These are phyloP conservation scores for Nemoura dubitans DNA, from an alignment of 2,888 invertebrate genomes.

Conservation along the genomic window DNA sequence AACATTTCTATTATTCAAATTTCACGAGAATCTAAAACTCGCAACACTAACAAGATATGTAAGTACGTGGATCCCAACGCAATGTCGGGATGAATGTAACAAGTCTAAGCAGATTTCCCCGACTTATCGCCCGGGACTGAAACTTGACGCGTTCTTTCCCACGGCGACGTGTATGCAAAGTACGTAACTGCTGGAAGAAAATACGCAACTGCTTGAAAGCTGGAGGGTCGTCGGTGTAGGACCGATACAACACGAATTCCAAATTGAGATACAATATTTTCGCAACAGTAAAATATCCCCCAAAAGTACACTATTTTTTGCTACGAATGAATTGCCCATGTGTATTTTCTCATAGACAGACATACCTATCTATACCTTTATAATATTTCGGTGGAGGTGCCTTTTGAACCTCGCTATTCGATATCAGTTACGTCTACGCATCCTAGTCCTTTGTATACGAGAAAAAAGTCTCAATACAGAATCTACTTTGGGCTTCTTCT, in stretches of 20 bases:
- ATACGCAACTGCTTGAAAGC: too few species aligned
- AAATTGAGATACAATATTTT: too few species aligned
- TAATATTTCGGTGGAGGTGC: too few species aligned
- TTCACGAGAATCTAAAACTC: background rate
- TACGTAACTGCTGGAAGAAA: too few species aligned
- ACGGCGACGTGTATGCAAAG: background rate
- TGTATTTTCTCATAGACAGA: background rate
- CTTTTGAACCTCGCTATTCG: background rate
- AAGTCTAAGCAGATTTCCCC: background rate
- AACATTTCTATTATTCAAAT: background rate
- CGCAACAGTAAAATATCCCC: too few species aligned
- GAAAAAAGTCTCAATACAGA: background rate
- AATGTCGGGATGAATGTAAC: background rate
- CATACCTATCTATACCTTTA: too few species aligned
- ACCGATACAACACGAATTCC: too few species aligned
- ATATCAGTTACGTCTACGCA: background rate
- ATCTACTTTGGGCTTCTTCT: conserved; percentile 12
- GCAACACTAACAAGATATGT: too few species aligned
- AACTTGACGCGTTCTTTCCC: background rate
- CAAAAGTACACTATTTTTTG: background rate
- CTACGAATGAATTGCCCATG: background rate
- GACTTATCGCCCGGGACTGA: background rate
- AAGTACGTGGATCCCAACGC: too few species aligned
- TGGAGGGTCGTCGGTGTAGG: too few species aligned
- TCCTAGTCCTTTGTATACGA: background rate